Conservation (phyloP, 1,140 invertebrate species). For the Platyura marginata region DNA sequence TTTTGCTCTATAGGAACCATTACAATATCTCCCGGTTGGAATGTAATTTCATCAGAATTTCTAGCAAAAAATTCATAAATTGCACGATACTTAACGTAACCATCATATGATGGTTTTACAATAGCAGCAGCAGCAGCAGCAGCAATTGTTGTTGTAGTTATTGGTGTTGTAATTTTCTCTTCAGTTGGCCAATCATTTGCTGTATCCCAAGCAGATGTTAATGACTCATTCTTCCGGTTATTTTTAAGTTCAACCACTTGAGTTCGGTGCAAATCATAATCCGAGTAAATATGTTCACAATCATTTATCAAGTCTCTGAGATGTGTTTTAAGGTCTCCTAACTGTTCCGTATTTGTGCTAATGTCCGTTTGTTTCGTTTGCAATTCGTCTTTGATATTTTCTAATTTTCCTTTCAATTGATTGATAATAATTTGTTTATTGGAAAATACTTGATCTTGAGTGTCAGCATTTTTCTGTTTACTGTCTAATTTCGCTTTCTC, state of each 20-base stretch:
- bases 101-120: conserved; percentile 21
- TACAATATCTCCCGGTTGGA: conserved; percentile 88
- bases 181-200: conserved; percentile 31
- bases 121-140: conserved; percentile 14
- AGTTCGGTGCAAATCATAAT: conserved; percentile 35
- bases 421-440: conserved; percentile 60
- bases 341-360: conserved; percentile 61
- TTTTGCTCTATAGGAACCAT: conserved; percentile 68
- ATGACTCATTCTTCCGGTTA: conserved; percentile 22
- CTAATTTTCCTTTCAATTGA: conserved; percentile 61
- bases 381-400: conserved; percentile 42
- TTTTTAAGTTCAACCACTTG: conserved; percentile 34
- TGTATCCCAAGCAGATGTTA: conserved; percentile 24
- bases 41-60: conserved; percentile 83
- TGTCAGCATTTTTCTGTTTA: conserved; percentile 9
- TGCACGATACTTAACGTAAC: conserved; percentile 62
- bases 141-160: conserved; percentile 9
- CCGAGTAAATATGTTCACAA: conserved; percentile 37
- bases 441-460: conserved; percentile 14
- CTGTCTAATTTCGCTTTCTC: conserved; percentile 66
- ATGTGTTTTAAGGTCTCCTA: conserved; percentile 44
- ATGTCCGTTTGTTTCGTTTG: conserved; percentile 61
- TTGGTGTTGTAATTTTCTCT: conserved; percentile 6
- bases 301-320: conserved; percentile 27
- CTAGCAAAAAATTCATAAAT: conserved; percentile 87